Evolutionary conservation across 1,140 invertebrate species (phyloP), one percentile per base, ranked within the genome.

Genomic region (Tenebrio molitor): DNA sequence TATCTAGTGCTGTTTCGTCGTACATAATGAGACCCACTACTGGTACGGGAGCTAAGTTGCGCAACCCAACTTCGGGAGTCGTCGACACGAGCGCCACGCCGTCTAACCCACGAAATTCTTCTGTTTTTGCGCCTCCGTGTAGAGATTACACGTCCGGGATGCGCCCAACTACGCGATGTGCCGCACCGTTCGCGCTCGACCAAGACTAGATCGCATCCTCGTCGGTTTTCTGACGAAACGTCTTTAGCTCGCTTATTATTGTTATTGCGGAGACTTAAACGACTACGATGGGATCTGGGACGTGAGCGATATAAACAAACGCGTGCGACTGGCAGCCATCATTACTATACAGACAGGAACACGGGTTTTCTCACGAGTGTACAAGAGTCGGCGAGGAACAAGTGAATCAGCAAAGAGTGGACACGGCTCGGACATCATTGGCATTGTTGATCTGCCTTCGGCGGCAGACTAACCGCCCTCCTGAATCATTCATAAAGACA

Each of bases 341-440:
- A 71, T 77, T 77, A 73, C 66, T 73, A 71, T 65, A 75, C 67
- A 65, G 75, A 77, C 75, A 77, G 73, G 70, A 77, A 77, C 75
- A 77, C 67, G 23, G 64, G 73, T 77, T 77, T 77, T 77, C 75
- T 77, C 75, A 77, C 75, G 75, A 73, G 68, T 71, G 29, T 74
- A 76, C 75, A 76, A 50, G 65, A 58, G 50, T 36, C 23, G 42
- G 67, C 16, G 33, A 44, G 39, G n/a, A 72, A 72, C 70, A 74
- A 74, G 72, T 76, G 69, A 72, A 75, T 73, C 66, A 58, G 33
- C 62, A 36, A 65, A 65, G 12, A 66, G 34, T 41, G 36, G 64
- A 66, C 64, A 25, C 36, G 36, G 21, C 14, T 7, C 12, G 36
- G 23, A 66, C 64, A 66, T 58, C 50, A 58, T 50, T 50, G 44